Conservation (phyloP, 2,113 vertebrate genomes). For the Tachycineta bicolor region DNA sequence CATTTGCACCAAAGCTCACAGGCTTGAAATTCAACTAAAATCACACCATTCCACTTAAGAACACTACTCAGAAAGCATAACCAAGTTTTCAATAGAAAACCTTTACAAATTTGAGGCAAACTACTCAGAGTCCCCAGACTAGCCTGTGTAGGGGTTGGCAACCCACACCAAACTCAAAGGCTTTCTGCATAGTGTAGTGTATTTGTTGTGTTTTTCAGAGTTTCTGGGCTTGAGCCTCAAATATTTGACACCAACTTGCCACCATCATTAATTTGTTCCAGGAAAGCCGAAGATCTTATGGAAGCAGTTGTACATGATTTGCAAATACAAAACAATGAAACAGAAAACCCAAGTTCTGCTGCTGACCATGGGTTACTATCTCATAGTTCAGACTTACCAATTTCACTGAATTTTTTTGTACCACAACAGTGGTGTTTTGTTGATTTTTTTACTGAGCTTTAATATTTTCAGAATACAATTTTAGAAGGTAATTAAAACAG, state of each 20-base stretch:
- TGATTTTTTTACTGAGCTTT: neutral
- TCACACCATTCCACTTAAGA: neutral
- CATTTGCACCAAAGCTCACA: neutral
- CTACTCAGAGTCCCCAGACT: neutral
- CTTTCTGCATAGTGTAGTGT: neutral
- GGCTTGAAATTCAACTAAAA: neutral
- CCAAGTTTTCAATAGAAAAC: neutral
- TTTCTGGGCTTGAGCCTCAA: neutral
- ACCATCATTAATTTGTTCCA: neutral
- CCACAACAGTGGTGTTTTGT: neutral
- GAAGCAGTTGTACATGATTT: neutral
- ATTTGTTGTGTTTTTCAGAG: neutral
- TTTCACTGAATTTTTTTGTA: neutral
- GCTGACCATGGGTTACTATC: neutral
- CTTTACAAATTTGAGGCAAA: neutral
- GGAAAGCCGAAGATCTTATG: neutral
- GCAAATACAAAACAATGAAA: neutral
- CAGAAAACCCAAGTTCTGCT: neutral
- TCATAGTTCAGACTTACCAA: neutral
- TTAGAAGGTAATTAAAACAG: neutral
- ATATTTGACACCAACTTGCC: neutral
- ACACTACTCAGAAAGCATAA: neutral
- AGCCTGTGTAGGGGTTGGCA: neutral
- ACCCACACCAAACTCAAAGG: neutral
- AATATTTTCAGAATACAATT: neutral